Percentiles rank a stretch among this genome's conserved stretches.
phyloP scores from a whole-genome alignment of 2,797 vertebrate genomes.

The Sebastiscus tertius region DNA sequence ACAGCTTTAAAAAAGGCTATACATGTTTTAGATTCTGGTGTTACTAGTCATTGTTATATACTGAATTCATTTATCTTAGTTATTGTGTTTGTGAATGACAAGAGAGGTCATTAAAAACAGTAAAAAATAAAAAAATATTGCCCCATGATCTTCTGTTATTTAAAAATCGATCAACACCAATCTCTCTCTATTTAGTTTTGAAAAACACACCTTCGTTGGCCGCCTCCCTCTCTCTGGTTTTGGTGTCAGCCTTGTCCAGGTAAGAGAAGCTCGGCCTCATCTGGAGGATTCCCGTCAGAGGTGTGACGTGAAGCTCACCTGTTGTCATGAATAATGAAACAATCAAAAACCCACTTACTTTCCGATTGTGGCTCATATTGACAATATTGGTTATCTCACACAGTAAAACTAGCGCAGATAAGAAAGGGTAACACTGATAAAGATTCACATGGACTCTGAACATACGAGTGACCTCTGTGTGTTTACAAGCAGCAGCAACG shows the following conservation, averaged over 20 bases:
- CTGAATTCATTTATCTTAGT: not conserved
- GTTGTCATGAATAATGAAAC: slow-evolving; percentile 23
- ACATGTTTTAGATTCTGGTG: not conserved
- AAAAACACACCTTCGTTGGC: slow-evolving; percentile 89
- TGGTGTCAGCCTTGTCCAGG: slow-evolving; percentile 95
- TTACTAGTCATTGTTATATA: not conserved
- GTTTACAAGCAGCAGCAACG: not conserved
- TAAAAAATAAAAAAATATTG: not conserved
- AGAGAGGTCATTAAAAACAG: not conserved
- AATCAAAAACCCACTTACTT: not conserved
- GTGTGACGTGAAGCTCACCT: slow-evolving; percentile 98
- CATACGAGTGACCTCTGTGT: slow-evolving; percentile 13
- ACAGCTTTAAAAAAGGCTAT: not conserved
- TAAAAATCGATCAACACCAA: not conserved
- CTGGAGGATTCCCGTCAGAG: slow-evolving; percentile 96
- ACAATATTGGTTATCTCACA: not conserved
- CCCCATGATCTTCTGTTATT: not conserved
- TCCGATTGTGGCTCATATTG: not conserved
- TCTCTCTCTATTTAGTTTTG: not conserved
- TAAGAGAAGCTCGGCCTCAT: slow-evolving; percentile 97
- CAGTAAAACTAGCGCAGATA: not conserved
- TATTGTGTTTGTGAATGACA: not conserved
- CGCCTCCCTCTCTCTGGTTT: slow-evolving; percentile 94
- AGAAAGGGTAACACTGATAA: not conserved
- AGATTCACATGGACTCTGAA: slow-evolving; percentile 5